Base-by-base conservation (phyloP, 1,140 invertebrate genomes). In the Polypedilum pembai region DNA sequence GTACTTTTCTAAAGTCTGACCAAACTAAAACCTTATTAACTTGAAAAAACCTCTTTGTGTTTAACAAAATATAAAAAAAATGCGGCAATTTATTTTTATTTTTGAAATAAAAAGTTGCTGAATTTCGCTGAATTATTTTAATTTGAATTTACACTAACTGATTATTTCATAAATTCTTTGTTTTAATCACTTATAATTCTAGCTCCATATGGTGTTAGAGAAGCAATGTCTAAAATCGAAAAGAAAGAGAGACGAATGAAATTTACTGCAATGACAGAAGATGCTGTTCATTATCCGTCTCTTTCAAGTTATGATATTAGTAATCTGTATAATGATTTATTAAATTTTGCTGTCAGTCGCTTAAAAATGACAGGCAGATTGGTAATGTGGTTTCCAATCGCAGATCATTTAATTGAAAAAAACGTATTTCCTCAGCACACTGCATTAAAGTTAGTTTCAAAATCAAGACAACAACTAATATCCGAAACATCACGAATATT, bases 171-270 rank as follows among this genome's bases (percentile, higher is more conserved):
- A 72, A 18, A 33, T 66, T 75, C 76, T 76, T 77, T 77, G 78
- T 80, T 86, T 41, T 17, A 3, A 65, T 15, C 12, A 15, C 8
- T 66, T 66, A 18, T 66, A 2, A 18, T 8, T 66, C 20, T 76
- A 97, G 95, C 95, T 77, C 96, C 96, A 0, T 98, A 98, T 85
- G 96, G 96, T 73, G 94, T 98, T 41, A 83, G 96, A 77, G 96
- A 98, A 85, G 86, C 94, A 8, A 93, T 92, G 7, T 92, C 94
- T 84, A 90, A 89, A 87, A 97, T 78, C 92, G 94, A 77, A 88
- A 89, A 73, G 81, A 87, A 78, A 85, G 86, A 79, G 10, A 56
- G 45, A 77, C 84, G 73, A 80, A 84, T 77, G 86, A 88, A 83
- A 84, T 85, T 74, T 78, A 77, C 74, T 12, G 75, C 74, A 8